Evolutionary conservation across 2,113 vertebrate genomes (phyloP).

Genomic region (Diadophis punctatus): DNA sequence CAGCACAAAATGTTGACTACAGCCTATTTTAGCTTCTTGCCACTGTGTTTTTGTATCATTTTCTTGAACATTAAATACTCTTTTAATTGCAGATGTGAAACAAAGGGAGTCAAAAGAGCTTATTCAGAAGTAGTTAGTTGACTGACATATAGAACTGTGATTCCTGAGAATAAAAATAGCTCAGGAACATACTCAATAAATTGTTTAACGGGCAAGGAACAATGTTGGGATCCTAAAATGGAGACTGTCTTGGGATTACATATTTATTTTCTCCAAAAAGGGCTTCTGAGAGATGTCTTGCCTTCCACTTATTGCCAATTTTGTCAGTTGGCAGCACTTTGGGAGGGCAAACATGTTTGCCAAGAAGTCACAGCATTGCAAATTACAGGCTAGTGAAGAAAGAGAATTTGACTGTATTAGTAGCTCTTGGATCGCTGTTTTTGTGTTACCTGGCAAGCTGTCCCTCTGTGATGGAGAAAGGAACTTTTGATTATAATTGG

Average conservation of each 20-base stretch:
- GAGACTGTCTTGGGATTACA: constrained; percentile 3
- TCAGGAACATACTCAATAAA: neutral
- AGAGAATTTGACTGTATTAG: constrained; percentile 31
- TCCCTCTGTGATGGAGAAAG: neutral
- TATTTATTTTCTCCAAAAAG: constrained; percentile 41
- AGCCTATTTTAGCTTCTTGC: neutral
- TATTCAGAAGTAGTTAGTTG: neutral
- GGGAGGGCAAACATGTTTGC: constrained; percentile 21
- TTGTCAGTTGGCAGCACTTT: constrained; percentile 23
- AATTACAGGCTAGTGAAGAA: constrained; percentile 38
- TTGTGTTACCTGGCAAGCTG: constrained; percentile 21
- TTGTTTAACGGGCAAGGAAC: constrained; percentile 14
- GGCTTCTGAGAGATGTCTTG: constrained; percentile 36
- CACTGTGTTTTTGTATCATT: neutral
- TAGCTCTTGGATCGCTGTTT: neutral
- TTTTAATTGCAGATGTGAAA: constrained; percentile 20
- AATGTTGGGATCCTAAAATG: constrained; percentile 18
- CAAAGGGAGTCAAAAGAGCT: constrained; percentile 4
- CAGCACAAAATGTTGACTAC: neutral
- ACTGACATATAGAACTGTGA: neutral
- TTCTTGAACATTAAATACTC: neutral
- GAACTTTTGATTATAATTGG: constrained; percentile 33
- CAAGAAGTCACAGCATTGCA: constrained; percentile 40
- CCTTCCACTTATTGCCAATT: constrained; percentile 30
- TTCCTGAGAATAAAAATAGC: neutral